Conservation (phyloP, 2,888 invertebrate species). For the Coecobrya sp. region DNA sequence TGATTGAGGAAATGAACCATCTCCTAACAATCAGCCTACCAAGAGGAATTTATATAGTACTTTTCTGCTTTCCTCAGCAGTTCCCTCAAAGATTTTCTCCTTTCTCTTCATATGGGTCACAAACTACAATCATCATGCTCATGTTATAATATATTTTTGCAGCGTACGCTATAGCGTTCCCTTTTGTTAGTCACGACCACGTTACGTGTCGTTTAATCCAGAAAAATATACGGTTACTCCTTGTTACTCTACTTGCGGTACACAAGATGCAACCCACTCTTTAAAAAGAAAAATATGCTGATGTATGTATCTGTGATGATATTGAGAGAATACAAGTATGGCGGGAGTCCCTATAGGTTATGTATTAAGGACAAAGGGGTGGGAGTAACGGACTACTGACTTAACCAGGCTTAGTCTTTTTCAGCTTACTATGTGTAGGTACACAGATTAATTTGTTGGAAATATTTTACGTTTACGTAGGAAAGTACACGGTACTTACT, state of each 20-base stretch:
- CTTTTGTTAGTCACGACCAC: constrained; percentile 40
- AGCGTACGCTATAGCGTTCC: neutral
- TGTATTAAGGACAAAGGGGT: constrained; percentile 50
- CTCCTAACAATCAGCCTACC: constrained; percentile 63
- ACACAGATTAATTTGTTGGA: constrained; percentile 54
- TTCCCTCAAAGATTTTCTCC: neutral
- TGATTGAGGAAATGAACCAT: constrained; percentile 72
- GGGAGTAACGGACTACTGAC: constrained; percentile 49
- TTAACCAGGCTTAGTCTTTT: constrained; percentile 39
- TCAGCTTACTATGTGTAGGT: neutral
- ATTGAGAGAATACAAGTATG: constrained; percentile 17
- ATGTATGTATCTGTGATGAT: constrained; percentile 26
- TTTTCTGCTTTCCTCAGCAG: constrained; percentile 60
- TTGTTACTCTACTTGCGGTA: constrained; percentile 2
- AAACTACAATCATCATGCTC: constrained; percentile 35
- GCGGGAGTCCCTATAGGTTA: constrained; percentile 20
- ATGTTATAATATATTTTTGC: neutral
- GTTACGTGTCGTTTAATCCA: constrained; percentile 59
- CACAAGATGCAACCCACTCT: neutral
- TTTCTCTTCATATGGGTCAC: constrained; percentile 57
- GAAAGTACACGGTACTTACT: constrained; percentile 29
- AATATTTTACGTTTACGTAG: constrained; percentile 33
- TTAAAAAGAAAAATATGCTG: neutral
- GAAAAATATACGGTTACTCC: constrained; percentile 46
- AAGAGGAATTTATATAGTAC: constrained; percentile 5